Percentiles rank a stretch among this genome's conserved stretches.
Conservation (phyloP, 2,888 invertebrate species). For the Ophion ventricosus region DNA sequence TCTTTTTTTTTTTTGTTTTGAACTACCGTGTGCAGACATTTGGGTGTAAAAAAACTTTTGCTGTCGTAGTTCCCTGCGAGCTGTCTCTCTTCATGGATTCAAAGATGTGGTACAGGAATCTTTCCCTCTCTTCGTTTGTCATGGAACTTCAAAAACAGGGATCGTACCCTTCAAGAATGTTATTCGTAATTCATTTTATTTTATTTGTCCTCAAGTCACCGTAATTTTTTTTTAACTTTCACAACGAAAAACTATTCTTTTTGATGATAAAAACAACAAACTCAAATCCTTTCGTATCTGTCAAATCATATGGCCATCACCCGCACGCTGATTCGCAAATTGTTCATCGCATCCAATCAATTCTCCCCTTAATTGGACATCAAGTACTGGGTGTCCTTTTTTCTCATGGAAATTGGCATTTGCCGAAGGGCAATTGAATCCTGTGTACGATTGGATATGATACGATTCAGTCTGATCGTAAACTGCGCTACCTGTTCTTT, state of each 20-base stretch:
- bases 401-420: neutral
- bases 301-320: too few species aligned
- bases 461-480: neutral
- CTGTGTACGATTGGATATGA: neutral
- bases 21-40: constrained; percentile 40
- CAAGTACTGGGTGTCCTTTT: neutral
- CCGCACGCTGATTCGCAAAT: too few species aligned
- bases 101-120: constrained; percentile 40
- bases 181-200: neutral
- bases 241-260: neutral
- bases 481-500: neutral
- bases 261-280: neutral
- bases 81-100: constrained; percentile 42
- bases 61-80: constrained; percentile 20
- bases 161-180: neutral
- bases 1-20: constrained; percentile 29
- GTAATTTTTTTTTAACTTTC: neutral
- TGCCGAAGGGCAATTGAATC: neutral
- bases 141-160: neutral
- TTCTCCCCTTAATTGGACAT: neutral
- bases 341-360: too few species aligned
- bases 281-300: too few species aligned
- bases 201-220: neutral
- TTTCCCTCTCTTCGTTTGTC: neutral
- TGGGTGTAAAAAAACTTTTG: constrained; percentile 52